These are phyloP conservation scores for Loxodonta africana DNA, from an alignment of 2,113 vertebrate species.

Conservation along the genomic window DNA sequence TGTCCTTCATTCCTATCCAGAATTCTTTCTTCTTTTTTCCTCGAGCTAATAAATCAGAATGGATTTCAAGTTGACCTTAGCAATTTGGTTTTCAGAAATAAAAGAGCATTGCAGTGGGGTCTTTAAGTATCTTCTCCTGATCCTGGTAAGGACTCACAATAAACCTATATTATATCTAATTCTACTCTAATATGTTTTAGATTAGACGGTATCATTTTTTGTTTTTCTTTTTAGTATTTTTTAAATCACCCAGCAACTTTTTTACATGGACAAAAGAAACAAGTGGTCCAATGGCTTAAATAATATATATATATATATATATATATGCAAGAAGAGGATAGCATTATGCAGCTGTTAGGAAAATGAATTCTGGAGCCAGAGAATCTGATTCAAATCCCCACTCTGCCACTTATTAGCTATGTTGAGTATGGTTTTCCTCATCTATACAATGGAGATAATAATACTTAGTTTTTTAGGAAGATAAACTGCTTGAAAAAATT, in stretches of 20 bases:
- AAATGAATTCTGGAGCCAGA: not conserved
- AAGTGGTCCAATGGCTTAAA: not conserved
- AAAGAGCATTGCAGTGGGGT: not conserved
- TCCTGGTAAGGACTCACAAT: not conserved
- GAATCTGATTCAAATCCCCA: constrained; percentile 1
- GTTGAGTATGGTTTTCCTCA: not conserved
- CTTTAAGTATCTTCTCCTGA: not conserved
- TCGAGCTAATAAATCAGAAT: not conserved
- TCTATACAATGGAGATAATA: not conserved
- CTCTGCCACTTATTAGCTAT: not conserved
- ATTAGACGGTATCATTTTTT: not conserved
- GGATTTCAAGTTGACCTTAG: not conserved
- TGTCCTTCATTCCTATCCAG: not conserved
- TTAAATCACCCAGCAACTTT: not conserved
- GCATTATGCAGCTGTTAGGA: not conserved
- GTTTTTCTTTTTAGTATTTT: not conserved
- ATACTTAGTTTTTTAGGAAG: not conserved
- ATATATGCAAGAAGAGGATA: not conserved
- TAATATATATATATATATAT: not conserved
- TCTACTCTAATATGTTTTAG: not conserved
- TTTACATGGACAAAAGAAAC: not conserved
- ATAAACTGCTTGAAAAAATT: not conserved
- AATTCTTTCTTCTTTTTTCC: not conserved
- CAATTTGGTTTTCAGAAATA: not conserved
- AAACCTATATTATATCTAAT: not conserved